A percentile compares a stretch with the other conserved stretches of the same genome.
These are phyloP conservation scores for Hydrochoerus hydrochaeris DNA, from an alignment of 2,113 vertebrate species.

Conservation along the genomic window DNA sequence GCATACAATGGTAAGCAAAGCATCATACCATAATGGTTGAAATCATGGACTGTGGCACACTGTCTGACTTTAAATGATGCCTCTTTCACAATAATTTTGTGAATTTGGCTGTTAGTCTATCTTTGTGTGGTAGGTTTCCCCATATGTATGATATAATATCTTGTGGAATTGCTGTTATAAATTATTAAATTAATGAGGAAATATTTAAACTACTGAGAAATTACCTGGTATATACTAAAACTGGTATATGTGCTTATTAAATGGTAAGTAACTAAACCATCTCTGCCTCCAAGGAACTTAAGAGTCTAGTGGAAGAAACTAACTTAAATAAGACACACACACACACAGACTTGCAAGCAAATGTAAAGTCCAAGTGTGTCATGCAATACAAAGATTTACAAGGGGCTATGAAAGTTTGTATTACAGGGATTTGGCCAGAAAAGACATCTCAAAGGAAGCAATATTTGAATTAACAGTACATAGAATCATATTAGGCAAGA, in stretches of 20 bases:
- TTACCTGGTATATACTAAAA: conserved; percentile 39
- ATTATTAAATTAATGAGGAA: conserved; percentile 34
- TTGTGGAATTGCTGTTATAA: neutral
- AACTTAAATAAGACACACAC: neutral
- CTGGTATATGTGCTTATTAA: conserved; percentile 22
- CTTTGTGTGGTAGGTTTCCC: neutral
- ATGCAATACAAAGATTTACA: neutral
- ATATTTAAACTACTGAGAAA: conserved; percentile 59
- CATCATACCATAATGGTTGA: neutral
- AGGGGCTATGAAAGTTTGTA: neutral
- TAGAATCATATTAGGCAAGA: conserved; percentile 39
- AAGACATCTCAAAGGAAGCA: conserved; percentile 32
- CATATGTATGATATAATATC: neutral
- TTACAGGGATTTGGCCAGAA: conserved; percentile 4
- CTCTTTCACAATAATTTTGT: neutral
- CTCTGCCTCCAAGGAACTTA: conserved; percentile 13
- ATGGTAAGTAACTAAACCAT: neutral
- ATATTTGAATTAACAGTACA: conserved; percentile 52
- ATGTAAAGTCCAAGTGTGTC: conserved; percentile 25
- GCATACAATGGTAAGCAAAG: neutral
- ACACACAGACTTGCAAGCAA: neutral
- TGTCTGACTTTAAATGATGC: neutral
- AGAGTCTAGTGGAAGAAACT: neutral
- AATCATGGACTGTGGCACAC: neutral
- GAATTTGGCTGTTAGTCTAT: neutral